Percentiles rank a stretch among this genome's conserved stretches.
Conservation (phyloP, 2,797 vertebrate species). For the Lophotriccus pileatus region DNA sequence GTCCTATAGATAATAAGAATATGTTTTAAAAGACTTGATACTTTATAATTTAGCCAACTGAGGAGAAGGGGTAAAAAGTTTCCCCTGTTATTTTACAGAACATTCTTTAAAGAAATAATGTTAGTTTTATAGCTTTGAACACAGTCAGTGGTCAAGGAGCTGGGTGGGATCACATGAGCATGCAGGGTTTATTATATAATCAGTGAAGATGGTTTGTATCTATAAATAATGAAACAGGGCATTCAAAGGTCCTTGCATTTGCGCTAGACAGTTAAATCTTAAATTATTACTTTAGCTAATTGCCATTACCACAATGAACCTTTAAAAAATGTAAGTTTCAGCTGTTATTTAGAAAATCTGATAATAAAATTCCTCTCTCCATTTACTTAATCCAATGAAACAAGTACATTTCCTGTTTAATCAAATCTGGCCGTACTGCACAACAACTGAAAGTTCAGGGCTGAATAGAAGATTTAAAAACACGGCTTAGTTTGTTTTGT, state of each 20-base stretch:
- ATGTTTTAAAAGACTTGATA: neutral
- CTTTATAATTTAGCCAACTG: neutral
- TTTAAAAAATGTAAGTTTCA: neutral
- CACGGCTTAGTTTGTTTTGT: conserved; percentile 26
- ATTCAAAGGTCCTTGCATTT: neutral
- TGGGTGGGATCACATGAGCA: neutral
- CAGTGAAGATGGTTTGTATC: neutral
- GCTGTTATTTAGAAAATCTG: neutral
- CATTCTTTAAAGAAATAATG: neutral
- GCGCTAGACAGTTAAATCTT: neutral
- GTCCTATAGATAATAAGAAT: neutral
- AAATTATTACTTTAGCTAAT: neutral
- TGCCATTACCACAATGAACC: neutral
- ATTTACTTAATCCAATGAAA: conserved; percentile 23
- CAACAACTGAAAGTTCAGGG: neutral
- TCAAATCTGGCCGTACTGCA: neutral
- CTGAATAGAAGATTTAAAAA: conserved; percentile 47
- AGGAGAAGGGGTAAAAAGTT: neutral
- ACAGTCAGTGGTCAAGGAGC: neutral
- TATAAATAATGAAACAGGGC: neutral
- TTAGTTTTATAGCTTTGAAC: neutral
- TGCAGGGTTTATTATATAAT: neutral
- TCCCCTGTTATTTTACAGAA: neutral
- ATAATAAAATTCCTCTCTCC: neutral
- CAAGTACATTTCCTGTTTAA: conserved; percentile 16